Conservation (phyloP, 2,888 invertebrate species). For the Dolomedes plantarius region DNA sequence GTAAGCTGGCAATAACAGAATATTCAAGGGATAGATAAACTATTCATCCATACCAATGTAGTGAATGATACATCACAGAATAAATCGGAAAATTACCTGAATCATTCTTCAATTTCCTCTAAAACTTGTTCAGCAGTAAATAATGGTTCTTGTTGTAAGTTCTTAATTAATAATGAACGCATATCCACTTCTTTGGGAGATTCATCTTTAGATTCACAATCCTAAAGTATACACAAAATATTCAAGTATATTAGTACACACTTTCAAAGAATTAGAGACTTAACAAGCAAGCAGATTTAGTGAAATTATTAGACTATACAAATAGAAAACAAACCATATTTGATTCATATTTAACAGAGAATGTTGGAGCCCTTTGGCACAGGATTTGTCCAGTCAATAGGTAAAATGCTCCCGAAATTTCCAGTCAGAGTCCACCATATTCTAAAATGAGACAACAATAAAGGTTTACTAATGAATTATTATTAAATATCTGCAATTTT, state of each 20-base stretch:
- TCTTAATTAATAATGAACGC: slow-evolving; percentile 93
- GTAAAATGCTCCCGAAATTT: slow-evolving; percentile 98
- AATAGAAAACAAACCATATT: slow-evolving; percentile 77
- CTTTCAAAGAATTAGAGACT: no score
- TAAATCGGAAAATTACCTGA: no score
- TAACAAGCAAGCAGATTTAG: no score
- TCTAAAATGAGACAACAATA: slow-evolving; percentile 79
- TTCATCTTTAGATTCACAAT: slow-evolving; percentile 73
- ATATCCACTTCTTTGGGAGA: slow-evolving; percentile 97
- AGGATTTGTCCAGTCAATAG: slow-evolving; percentile 99
- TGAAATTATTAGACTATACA: no score
- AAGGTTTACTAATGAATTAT: no score
- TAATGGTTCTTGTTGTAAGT: slow-evolving; percentile 83
- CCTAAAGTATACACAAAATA: slow-evolving; percentile 50
- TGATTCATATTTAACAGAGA: slow-evolving; percentile 92
- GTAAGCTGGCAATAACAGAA: no score
- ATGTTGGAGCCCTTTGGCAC: slow-evolving; percentile 95
- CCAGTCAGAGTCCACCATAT: slow-evolving; percentile 99
- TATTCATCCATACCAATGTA: no score
- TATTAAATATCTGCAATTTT: no score
- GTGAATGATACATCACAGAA: no score
- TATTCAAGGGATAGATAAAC: no score
- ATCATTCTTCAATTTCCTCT: slow-evolving; percentile 99
- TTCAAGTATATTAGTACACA: no score
- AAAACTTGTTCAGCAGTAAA: slow-evolving; percentile 97